Conservation (phyloP, 2,113 vertebrate genomes). For the Amblyopsis rosae region DNA sequence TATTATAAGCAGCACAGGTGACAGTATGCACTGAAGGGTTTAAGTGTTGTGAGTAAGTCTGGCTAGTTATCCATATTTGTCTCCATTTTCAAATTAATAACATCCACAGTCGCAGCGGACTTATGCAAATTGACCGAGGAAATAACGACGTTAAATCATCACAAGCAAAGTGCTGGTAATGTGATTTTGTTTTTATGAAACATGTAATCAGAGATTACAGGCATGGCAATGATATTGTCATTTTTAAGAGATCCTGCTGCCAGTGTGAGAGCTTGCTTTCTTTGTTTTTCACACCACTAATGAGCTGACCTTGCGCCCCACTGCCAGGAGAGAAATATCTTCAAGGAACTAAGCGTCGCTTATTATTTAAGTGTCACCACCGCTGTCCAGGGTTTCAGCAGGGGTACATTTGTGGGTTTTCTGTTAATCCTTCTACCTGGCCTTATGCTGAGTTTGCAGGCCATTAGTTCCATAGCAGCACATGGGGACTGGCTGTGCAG, state of each 20-base stretch:
- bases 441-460: conserved; percentile 58
- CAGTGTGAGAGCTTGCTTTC: conserved; percentile 3
- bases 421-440: conserved; percentile 48
- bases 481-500: conserved; percentile 41
- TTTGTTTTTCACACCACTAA: conserved; percentile 56
- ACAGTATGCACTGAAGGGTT: background rate
- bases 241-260: conserved; percentile 37
- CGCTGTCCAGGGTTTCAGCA: conserved; percentile 53
- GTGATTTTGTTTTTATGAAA: conserved; percentile 55
- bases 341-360: conserved; percentile 65
- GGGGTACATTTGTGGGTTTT: conserved; percentile 47
- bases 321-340: conserved; percentile 45
- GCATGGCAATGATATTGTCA: conserved; percentile 30
- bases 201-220: conserved; percentile 52
- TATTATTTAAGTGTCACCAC: conserved; percentile 68
- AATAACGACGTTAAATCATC: conserved; percentile 30
- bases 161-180: conserved; percentile 30
- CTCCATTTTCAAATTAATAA: conserved; percentile 34
- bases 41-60: conserved; percentile 25
- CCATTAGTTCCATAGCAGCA: conserved; percentile 54
- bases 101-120: conserved; percentile 5
- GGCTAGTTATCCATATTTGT: conserved; percentile 21
- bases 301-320: conserved; percentile 62
- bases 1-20: conserved; percentile 14
- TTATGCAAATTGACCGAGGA: conserved; percentile 21